phyloP scores from a whole-genome alignment of 2,888 invertebrate genomes.

The Spatulosminthurus flaviceps region DNA sequence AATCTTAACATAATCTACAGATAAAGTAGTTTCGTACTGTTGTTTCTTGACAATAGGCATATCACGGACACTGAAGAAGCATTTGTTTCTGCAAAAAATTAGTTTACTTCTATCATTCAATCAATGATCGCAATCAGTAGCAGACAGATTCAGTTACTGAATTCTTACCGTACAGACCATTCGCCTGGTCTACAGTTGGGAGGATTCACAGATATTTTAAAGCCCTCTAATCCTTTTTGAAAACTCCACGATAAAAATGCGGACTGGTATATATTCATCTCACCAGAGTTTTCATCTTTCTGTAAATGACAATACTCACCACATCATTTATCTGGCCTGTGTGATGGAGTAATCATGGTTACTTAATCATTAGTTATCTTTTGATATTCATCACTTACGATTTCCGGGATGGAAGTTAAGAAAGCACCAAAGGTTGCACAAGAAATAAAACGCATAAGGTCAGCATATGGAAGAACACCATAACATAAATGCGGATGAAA shows the following conservation, averaged over 20 bases:
- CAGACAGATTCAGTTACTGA: too few relatives aligned
- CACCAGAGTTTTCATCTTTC: slow-evolving; percentile 60
- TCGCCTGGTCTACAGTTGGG: slow-evolving; percentile 62
- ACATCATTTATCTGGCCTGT: too few relatives aligned
- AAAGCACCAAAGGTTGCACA: slow-evolving; percentile 79
- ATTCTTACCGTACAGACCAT: slow-evolving; percentile 65
- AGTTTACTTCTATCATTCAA: background rate
- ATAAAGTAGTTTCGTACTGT: slow-evolving; percentile 73
- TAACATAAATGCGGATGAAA: slow-evolving; percentile 75
- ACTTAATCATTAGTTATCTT: too few relatives aligned
- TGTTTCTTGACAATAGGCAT: slow-evolving; percentile 73
- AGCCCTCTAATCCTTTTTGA: slow-evolving; percentile 67
- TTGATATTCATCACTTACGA: slow-evolving; percentile 63
- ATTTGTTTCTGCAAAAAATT: slow-evolving; percentile 68
- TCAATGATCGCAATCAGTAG: too few relatives aligned
- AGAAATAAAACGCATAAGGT: slow-evolving; percentile 79
- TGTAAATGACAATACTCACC: too few relatives aligned
- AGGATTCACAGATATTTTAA: slow-evolving; percentile 62
- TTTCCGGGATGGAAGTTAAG: slow-evolving; percentile 71
- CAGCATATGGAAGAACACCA: slow-evolving; percentile 75
- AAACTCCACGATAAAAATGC: slow-evolving; percentile 73
- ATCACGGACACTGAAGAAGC: slow-evolving; percentile 71
- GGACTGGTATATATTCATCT: slow-evolving; percentile 72
- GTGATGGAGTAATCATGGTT: too few relatives aligned
- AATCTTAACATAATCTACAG: slow-evolving; percentile 71